Conservation (phyloP, 1,140 invertebrate genomes). For the Anastrepha obliqua region DNA sequence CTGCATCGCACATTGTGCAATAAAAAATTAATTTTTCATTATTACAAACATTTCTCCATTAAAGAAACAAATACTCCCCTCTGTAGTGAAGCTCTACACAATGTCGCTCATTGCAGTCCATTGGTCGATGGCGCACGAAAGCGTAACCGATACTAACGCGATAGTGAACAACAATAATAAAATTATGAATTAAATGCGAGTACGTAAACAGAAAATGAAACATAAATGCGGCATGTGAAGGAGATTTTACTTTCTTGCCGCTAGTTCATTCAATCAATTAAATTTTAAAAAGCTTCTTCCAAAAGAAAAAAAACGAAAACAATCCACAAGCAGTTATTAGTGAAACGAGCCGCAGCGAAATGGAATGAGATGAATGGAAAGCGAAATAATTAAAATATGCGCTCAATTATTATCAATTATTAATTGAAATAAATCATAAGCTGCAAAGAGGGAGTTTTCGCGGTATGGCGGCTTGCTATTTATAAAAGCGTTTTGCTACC, state of each 20-base stretch:
- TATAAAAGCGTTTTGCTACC: background rate
- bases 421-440: background rate
- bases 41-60: background rate
- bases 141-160: background rate
- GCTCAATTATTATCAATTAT: slow-evolving; percentile 18
- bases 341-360: slow-evolving; percentile 13
- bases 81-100: background rate
- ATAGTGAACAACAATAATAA: too few species aligned
- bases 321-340: too few species aligned
- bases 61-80: background rate
- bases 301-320: too few species aligned
- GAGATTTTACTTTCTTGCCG: too few species aligned
- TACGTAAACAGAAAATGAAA: too few species aligned
- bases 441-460: too few species aligned
- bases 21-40: background rate
- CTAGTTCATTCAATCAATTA: too few species aligned
- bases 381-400: slow-evolving; percentile 28
- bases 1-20: background rate
- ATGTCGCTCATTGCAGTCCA: background rate
- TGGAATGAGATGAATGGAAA: background rate
- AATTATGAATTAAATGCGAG: too few species aligned
- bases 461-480: background rate
- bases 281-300: too few species aligned
- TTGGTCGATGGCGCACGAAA: background rate
- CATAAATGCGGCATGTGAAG: too few species aligned